Conservation (phyloP, 2,888 invertebrate genomes). For the Gandaritis pyraliata region DNA sequence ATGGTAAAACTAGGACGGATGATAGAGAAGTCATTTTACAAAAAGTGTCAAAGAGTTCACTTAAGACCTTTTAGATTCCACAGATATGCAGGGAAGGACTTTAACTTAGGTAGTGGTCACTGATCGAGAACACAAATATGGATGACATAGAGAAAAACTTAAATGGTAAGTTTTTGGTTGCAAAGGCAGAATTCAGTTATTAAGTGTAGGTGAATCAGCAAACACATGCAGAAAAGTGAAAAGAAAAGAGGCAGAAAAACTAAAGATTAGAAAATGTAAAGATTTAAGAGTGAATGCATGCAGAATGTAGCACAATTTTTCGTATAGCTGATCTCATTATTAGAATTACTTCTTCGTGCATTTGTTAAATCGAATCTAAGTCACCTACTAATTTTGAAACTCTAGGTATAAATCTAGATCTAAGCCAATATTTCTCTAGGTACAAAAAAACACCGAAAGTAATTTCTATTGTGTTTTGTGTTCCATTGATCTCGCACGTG, state of each 20-base stretch:
- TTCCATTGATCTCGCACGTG: neutral
- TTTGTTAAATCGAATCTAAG: neutral
- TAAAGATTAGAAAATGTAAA: conserved; percentile 1
- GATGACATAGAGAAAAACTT: neutral
- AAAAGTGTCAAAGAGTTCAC: too few species aligned
- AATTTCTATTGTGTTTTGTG: conserved; percentile 1
- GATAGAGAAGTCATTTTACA: too few species aligned
- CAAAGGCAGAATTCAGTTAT: too few species aligned
- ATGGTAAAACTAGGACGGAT: too few species aligned
- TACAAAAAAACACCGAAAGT: neutral
- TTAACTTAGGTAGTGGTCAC: neutral
- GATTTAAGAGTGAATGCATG: conserved; percentile 26
- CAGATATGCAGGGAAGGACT: too few species aligned
- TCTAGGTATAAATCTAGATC: conserved; percentile 14
- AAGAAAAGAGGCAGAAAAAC: conserved; percentile 23
- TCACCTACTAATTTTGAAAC: conserved; percentile 12
- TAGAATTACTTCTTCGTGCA: neutral
- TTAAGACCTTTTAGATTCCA: too few species aligned
- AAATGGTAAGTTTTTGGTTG: neutral
- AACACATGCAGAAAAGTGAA: conserved; percentile 29
- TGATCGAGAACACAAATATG: neutral
- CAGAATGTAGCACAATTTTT: conserved; percentile 7
- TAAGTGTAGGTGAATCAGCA: neutral
- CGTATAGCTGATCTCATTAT: neutral
- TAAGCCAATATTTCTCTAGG: conserved; percentile 2